Evolutionary conservation across 1,140 invertebrate species (phyloP).

Genomic region (Drosophila ironensis): DNA sequence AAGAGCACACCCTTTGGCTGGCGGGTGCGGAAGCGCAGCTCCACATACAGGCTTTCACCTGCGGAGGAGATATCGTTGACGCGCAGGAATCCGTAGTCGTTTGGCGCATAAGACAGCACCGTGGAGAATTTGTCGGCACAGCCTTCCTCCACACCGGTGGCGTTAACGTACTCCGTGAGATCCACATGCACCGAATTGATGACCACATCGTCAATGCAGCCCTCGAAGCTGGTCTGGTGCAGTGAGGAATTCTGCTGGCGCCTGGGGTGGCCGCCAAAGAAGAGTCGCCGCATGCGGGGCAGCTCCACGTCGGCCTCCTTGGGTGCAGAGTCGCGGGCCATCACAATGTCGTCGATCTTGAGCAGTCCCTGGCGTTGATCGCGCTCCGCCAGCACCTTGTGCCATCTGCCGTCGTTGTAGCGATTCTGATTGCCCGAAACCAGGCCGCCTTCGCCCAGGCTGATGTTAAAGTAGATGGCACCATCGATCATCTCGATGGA

Average conservation of each 20-base stretch:
- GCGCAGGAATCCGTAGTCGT: conserved; percentile 86
- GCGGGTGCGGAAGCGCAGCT: conserved; percentile 94
- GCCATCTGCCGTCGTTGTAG: conserved; percentile 94
- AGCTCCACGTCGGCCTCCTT: conserved; percentile 82
- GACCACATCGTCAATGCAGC: conserved; percentile 93
- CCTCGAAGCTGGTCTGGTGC: conserved; percentile 92
- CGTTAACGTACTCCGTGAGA: conserved; percentile 89
- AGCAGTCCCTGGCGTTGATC: conserved; percentile 86
- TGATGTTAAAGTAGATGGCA: conserved; percentile 87
- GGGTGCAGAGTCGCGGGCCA: conserved; percentile 79
- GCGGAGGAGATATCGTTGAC: conserved; percentile 84
- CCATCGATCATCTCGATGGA: conserved; percentile 93
- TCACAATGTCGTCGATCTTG: conserved; percentile 86
- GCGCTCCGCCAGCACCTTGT: conserved; percentile 88
- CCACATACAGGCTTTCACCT: conserved; percentile 87
- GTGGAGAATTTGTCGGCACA: conserved; percentile 88
- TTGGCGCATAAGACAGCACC: conserved; percentile 79
- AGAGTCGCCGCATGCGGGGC: conserved; percentile 87
- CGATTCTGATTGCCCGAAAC: conserved; percentile 84
- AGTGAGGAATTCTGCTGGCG: conserved; percentile 86
- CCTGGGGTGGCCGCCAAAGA: conserved; percentile 93
- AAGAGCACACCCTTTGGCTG: conserved; percentile 89
- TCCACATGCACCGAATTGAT: conserved; percentile 90
- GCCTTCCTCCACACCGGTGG: conserved; percentile 91
- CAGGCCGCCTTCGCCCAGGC: conserved; percentile 86